phyloP scores from a whole-genome alignment of 2,113 vertebrate genomes.

The Notothenia coriiceps region DNA sequence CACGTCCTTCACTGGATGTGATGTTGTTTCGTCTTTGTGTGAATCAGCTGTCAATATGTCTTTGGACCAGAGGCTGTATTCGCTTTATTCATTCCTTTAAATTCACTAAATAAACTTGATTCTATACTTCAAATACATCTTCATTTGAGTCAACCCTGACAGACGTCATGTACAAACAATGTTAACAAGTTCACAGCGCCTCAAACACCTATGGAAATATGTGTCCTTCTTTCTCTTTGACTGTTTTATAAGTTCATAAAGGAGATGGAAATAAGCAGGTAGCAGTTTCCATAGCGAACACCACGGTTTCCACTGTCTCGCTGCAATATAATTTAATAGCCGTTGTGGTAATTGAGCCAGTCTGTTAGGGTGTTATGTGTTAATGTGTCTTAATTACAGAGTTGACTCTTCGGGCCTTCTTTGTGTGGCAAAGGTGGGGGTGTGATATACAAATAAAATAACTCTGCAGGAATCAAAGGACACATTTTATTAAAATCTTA shows the following conservation, averaged over 20 bases:
- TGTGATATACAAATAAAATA: constrained; percentile 11
- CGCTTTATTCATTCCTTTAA: neutral
- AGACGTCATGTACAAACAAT: neutral
- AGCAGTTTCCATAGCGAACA: constrained; percentile 63
- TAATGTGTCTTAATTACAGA: constrained; percentile 78
- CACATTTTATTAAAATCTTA: constrained; percentile 56
- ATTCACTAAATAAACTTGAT: neutral
- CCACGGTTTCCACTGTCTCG: constrained; percentile 52
- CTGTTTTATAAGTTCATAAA: constrained; percentile 49
- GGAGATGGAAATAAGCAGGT: constrained; percentile 52
- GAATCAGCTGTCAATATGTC: neutral
- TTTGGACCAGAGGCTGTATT: neutral
- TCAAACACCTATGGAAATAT: neutral
- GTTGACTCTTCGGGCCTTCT: constrained; percentile 56
- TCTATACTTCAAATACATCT: neutral
- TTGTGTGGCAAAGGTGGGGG: neutral
- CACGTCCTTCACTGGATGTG: too few species aligned
- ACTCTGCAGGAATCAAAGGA: constrained; percentile 22
- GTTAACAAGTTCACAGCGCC: constrained; percentile 1
- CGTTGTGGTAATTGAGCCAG: constrained; percentile 69
- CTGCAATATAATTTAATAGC: constrained; percentile 74
- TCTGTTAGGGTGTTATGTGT: constrained; percentile 70
- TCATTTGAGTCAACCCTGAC: neutral
- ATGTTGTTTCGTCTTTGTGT: neutral
- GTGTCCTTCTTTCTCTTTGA: constrained; percentile 18